These are phyloP conservation scores for Phaenicophaeus curvirostris DNA, from an alignment of 2,797 vertebrate species.

Conservation along the genomic window DNA sequence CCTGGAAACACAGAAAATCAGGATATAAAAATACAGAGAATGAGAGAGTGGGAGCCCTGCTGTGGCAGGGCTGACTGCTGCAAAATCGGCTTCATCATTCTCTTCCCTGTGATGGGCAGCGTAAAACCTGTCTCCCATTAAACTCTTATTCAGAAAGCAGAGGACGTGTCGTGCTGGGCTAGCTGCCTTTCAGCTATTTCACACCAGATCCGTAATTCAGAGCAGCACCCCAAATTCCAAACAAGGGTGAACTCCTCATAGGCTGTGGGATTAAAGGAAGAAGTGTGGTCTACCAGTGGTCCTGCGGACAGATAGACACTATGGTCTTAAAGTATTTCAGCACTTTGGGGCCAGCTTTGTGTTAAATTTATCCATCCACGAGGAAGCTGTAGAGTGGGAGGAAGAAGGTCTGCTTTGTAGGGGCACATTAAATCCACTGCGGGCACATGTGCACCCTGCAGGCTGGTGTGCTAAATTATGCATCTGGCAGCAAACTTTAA, in stretches of 20 bases:
- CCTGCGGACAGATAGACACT: not conserved
- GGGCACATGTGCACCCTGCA: accelerated
- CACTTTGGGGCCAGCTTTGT: not conserved
- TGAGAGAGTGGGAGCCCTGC: not conserved
- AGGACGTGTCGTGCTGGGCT: accelerated
- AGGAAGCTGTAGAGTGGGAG: not conserved
- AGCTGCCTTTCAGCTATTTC: not conserved
- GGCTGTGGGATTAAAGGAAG: not conserved
- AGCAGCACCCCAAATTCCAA: not conserved
- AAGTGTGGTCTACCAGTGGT: accelerated
- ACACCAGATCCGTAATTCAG: accelerated
- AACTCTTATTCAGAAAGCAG: accelerated
- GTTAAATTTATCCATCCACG: not conserved
- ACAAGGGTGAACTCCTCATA: not conserved
- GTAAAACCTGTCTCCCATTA: accelerated
- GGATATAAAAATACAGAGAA: not conserved
- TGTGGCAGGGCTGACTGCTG: not conserved
- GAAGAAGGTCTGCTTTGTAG: not conserved
- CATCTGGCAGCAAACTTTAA: not conserved
- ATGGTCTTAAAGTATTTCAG: not conserved
- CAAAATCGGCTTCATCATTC: not conserved
- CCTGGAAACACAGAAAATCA: not conserved
- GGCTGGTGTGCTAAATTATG: not conserved
- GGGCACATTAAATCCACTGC: accelerated
- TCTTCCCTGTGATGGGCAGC: not conserved